Conservation (phyloP, 1,140 invertebrate species). For the Dysdera silvatica region DNA sequence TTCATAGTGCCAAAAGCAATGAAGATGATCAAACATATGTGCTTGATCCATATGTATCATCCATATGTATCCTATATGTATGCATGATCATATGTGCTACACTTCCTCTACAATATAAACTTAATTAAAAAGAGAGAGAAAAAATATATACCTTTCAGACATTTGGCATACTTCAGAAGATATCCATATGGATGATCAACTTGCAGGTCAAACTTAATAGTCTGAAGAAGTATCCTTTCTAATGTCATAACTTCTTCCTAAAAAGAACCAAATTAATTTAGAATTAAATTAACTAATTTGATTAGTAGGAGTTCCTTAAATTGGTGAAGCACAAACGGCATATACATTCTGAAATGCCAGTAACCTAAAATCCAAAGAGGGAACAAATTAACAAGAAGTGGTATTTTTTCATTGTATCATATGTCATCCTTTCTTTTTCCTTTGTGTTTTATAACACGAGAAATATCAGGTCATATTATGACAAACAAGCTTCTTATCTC, state of each 20-base stretch:
- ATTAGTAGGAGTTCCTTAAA: conserved; percentile 11
- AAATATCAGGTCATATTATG: too few relatives aligned
- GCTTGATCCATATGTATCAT: too few relatives aligned
- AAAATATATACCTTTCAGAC: conserved; percentile 63
- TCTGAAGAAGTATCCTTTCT: conserved; percentile 92
- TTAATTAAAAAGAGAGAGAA: not conserved
- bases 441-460: too few relatives aligned
- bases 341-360: not conserved
- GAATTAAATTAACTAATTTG: not conserved
- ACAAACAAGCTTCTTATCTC: too few relatives aligned
- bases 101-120: too few relatives aligned
- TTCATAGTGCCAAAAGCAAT: too few relatives aligned
- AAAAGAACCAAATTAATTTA: conserved; percentile 31
- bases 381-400: too few relatives aligned
- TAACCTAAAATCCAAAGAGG: not conserved
- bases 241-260: conserved; percentile 94
- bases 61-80: too few relatives aligned
- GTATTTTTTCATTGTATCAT: too few relatives aligned
- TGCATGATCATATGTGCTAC: too few relatives aligned
- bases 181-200: conserved; percentile 96
- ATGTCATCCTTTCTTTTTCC: too few relatives aligned
- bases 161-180: conserved; percentile 93
- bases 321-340: conserved; percentile 2
- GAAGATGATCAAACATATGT: too few relatives aligned
- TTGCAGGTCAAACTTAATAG: conserved; percentile 97